Evolutionary conservation across 2,888 invertebrate species (phyloP), one percentile per base, ranked within the genome.

Genomic region (Melanargia galathea): DNA sequence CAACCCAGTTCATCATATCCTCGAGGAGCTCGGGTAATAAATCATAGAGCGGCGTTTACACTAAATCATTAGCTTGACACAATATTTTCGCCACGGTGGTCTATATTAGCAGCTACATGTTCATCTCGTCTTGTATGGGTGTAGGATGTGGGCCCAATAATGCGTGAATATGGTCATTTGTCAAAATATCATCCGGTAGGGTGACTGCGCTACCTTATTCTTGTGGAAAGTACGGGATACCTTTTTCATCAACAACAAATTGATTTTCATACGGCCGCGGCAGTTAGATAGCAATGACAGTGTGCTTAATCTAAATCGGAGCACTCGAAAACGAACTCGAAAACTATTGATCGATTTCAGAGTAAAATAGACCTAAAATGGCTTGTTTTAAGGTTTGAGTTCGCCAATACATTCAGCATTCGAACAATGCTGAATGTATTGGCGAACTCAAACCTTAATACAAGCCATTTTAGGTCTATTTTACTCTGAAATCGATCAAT

Each of bases 111-210:
- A 66, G 73, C 71, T 78, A 82, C 77, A 71, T 75, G 82, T 82
- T 82, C 82, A 84, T 84, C 76, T 73, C 68, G 74, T 71, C 30
- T 71, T 18, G 58, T 8, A 35, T 48, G 22, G 22, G 18, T 54
- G 58, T 58, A 76, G 83, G 81, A 83, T 81, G 83, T 77, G 71
- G 73, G 67, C 73, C 76, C 86, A 89, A 90, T 87, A 86, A 85
- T 74, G 79, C 90, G 89, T 87, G 89, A 87, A 89, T 86, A 78
- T 68, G 71, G 71, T 67, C 87, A 87, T 91, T 90, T 87, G 85
- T 90, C 90, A 89, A 73, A 71, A 80, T 77, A 81, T 80, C 87
- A 81, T 88, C 88, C 86, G 83, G 86, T 89, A 79, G 48, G 76
- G 83, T 81, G 73, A 59, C 84, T 78, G 83, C 75, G 63, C 1